Evolutionary conservation across 2,888 invertebrate species (phyloP).

Genomic region (Theodoxus fluviatilis): DNA sequence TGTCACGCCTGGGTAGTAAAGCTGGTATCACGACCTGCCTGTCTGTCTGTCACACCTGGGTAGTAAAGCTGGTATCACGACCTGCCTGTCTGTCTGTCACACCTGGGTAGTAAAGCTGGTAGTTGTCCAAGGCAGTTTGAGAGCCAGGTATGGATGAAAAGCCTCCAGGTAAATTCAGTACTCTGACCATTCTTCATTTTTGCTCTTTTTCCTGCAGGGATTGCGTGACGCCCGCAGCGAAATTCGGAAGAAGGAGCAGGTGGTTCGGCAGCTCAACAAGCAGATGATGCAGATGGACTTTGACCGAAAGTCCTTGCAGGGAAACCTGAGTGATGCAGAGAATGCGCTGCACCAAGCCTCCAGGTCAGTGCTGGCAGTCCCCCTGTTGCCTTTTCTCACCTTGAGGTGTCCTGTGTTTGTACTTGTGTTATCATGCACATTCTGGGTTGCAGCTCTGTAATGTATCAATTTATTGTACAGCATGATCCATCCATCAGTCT

Average conservation of each 20-base stretch:
- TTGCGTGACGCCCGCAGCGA: conserved; percentile 53
- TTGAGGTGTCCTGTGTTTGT: not conserved
- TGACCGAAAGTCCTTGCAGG: conserved; percentile 49
- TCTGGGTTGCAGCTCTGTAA: not conserved
- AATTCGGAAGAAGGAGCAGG: conserved; percentile 54
- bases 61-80: too few species aligned
- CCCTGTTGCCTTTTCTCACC: not conserved
- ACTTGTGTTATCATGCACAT: not conserved
- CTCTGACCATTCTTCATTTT: too few species aligned
- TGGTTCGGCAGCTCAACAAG: conserved; percentile 53
- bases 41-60: too few species aligned
- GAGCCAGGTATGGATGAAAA: too few species aligned
- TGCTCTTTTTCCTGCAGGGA: conserved; percentile 38
- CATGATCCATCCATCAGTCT: not conserved
- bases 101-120: too few species aligned
- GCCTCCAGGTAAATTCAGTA: too few species aligned
- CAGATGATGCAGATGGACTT: conserved; percentile 50
- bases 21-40: too few species aligned
- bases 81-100: too few species aligned
- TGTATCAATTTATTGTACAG: not conserved
- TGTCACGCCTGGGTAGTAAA: too few species aligned
- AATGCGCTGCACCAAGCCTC: conserved; percentile 57
- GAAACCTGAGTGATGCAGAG: conserved; percentile 59
- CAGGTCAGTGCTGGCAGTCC: conserved; percentile 40
- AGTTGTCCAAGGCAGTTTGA: too few species aligned